Base-by-base conservation (phyloP, 2,113 vertebrate species). In the Crotalus helleri region DNA sequence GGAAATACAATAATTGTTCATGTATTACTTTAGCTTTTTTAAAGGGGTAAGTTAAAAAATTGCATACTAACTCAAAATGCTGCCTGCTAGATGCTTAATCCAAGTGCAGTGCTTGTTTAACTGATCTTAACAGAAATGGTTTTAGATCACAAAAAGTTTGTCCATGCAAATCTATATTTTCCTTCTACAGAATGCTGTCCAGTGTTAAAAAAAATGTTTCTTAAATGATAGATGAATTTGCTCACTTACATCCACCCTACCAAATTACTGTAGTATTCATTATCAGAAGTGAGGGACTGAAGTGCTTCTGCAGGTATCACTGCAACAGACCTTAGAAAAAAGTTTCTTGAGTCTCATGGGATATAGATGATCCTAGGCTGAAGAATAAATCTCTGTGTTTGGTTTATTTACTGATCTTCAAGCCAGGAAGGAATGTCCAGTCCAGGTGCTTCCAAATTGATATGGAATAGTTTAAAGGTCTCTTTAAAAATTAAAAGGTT, bases 361-460 rank as follows among this genome's bases (percentile, higher is more conserved):
- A 94, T 94, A 93, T 93, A 94, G 93, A 95, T 94, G 94, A 87
- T 95, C 95, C 90, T 93, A 53, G 46, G 94, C 95, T 95, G 88
- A 92, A 94, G 91, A 94, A 92, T 39, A 69, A 55, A 85, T 96
- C 96, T 93, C 95, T 92, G 58, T 94, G 87, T 92, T 86, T 90
- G 89, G 90, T 94, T 90, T 17, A 33, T 95, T 98, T 98, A 99
- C 97, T 99, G 98, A 96, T 99, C 98, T 97, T 99, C 99, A 90
- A 99, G 98, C 99, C 99, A 99, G 64, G 99, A 99, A 0, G 99
- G 99, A 92, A 96, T 97, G 92, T 99, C 98, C 90, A 97, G 98
- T 92, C 99, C 99, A n/a, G 99, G 99, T 95, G 98, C 98, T 98
- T 99, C 99, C 98, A 99, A 98, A 97, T 99, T 99, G 98, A 99